phyloP scores from a whole-genome alignment of 2,113 vertebrate species.

The Halcyon malimbica region DNA sequence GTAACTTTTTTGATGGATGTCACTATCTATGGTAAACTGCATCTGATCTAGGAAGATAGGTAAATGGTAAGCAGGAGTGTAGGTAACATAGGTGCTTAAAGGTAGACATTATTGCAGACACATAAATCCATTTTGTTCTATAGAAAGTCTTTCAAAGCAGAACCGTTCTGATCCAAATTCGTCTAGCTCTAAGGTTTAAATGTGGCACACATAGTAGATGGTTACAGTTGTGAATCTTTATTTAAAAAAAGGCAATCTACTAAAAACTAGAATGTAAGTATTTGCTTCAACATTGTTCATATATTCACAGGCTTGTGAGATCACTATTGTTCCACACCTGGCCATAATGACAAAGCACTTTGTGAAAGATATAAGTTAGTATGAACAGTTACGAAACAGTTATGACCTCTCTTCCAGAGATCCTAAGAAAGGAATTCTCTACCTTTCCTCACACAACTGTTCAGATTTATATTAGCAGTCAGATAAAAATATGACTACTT shows the following conservation, averaged over 20 bases:
- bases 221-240: conserved; percentile 24
- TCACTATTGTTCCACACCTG: background rate
- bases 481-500: background rate
- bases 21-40: background rate
- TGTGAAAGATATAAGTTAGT: background rate
- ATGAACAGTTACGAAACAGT: background rate
- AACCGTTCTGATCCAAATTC: background rate
- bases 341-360: background rate
- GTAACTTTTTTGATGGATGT: background rate
- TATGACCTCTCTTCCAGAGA: background rate
- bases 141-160: background rate
- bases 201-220: background rate
- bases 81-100: background rate
- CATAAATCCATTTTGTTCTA: background rate
- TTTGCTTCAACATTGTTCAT: background rate
- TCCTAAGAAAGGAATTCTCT: background rate
- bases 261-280: background rate
- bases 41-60: background rate
- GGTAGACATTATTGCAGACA: background rate
- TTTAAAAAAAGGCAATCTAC: background rate
- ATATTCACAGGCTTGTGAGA: background rate
- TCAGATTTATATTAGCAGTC: background rate
- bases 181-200: background rate
- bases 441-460: background rate
- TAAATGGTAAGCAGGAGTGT: background rate